These are phyloP conservation scores for Cichlasoma orientale DNA, from an alignment of 2,797 vertebrate species.

Conservation along the genomic window DNA sequence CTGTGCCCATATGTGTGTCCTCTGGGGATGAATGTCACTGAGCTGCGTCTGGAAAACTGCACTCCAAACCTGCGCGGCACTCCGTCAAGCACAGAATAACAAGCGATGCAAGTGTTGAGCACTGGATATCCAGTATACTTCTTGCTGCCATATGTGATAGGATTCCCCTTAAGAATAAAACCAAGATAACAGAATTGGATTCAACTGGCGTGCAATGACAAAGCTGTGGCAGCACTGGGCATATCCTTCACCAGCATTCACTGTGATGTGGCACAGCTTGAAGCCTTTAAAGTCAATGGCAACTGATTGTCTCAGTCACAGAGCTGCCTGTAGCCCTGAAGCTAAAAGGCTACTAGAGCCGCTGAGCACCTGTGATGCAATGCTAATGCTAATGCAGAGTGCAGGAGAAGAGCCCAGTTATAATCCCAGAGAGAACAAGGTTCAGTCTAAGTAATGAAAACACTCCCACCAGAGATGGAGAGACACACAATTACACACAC, in stretches of 20 bases:
- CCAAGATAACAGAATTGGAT: slow-evolving; percentile 11
- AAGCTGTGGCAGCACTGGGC: background rate
- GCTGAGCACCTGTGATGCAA: slow-evolving; percentile 43
- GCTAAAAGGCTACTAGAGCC: slow-evolving; percentile 32
- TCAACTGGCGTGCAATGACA: slow-evolving; percentile 11
- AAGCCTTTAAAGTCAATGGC: slow-evolving; percentile 44
- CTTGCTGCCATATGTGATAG: slow-evolving; percentile 7
- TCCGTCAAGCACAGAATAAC: slow-evolving; percentile 47
- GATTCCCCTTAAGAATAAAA: slow-evolving; percentile 11
- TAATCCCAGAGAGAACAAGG: slow-evolving; percentile 16
- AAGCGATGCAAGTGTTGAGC: slow-evolving; percentile 24
- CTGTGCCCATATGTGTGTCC: slow-evolving; percentile 39
- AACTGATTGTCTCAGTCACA: slow-evolving; percentile 39
- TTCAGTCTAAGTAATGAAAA: slow-evolving; percentile 47
- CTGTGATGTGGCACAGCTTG: slow-evolving; percentile 31
- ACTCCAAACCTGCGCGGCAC: slow-evolving; percentile 30
- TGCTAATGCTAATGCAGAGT: slow-evolving; percentile 40
- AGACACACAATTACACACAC: slow-evolving; percentile 4
- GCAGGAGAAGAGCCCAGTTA: slow-evolving; percentile 18
- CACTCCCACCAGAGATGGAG: slow-evolving; percentile 3
- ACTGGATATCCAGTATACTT: slow-evolving; percentile 8
- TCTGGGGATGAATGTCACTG: slow-evolving; percentile 48
- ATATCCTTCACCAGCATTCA: slow-evolving; percentile 6
- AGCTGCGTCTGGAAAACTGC: slow-evolving; percentile 47
- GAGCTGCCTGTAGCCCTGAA: slow-evolving; percentile 17